A percentile compares a stretch with the other conserved stretches of the same genome.
These are phyloP conservation scores for Cerceris rybyensis DNA, from an alignment of 2,888 invertebrate species.

Conservation along the genomic window DNA sequence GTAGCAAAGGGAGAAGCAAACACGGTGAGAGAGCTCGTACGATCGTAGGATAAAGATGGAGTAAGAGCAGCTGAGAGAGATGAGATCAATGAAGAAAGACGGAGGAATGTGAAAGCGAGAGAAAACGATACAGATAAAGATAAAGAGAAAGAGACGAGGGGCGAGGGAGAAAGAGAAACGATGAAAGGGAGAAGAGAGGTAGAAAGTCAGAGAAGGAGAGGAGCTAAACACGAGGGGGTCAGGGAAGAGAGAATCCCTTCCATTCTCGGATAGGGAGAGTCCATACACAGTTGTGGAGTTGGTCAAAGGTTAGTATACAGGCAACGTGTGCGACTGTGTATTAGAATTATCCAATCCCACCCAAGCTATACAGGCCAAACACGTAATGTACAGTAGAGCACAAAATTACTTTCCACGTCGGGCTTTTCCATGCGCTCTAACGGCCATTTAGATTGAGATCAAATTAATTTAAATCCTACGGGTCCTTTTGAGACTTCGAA, in stretches of 20 bases:
- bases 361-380: slow-evolving; percentile 56
- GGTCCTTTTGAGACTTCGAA: background rate
- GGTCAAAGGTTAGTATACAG: slow-evolving; percentile 73
- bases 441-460: slow-evolving; percentile 2
- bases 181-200: background rate
- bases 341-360: slow-evolving; percentile 75
- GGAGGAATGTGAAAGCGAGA: slow-evolving; percentile 6
- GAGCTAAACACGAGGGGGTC: too few relatives aligned
- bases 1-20: background rate
- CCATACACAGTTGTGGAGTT: slow-evolving; percentile 62
- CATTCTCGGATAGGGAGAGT: slow-evolving; percentile 50
- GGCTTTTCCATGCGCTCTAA: background rate
- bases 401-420: slow-evolving; percentile 54
- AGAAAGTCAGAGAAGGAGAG: slow-evolving; percentile 16
- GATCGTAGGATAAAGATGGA: background rate
- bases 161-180: background rate
- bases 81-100: slow-evolving; percentile 14
- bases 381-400: slow-evolving; percentile 62
- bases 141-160: slow-evolving; percentile 10
- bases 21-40: background rate
- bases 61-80: background rate
- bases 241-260: slow-evolving; percentile 44
- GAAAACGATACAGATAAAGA: slow-evolving; percentile 16
- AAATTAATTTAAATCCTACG: slow-evolving; percentile 28
- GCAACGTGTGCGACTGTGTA: slow-evolving; percentile 66